phyloP scores from a whole-genome alignment of 2,797 vertebrate species.

The Sebastes matsubarae region DNA sequence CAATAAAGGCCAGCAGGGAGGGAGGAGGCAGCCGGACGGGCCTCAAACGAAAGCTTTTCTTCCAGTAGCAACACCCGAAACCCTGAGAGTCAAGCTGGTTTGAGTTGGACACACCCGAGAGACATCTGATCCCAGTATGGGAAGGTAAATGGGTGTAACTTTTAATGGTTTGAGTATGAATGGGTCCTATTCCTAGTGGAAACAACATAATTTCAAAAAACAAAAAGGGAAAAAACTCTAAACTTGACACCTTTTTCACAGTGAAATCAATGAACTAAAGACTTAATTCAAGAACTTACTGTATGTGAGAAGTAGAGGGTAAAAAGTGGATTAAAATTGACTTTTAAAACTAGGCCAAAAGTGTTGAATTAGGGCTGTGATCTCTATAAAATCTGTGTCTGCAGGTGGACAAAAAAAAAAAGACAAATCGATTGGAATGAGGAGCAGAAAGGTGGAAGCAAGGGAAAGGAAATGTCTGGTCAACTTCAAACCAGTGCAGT shows the following conservation, averaged over 20 bases:
- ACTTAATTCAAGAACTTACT: neutral
- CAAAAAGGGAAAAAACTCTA: neutral
- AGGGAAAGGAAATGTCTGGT: neutral
- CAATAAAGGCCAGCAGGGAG: neutral
- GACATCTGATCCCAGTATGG: neutral
- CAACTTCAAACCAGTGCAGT: neutral
- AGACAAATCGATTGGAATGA: neutral
- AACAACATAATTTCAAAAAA: neutral
- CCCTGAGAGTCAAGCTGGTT: conserved; percentile 8
- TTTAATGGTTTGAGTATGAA: neutral
- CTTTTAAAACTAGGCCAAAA: neutral
- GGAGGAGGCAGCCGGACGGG: neutral
- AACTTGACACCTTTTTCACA: neutral
- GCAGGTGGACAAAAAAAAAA: neutral
- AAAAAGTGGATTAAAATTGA: neutral
- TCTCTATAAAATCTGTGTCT: neutral
- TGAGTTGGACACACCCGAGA: conserved; percentile 3
- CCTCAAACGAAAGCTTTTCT: neutral
- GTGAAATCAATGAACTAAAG: neutral
- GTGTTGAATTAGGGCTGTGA: neutral
- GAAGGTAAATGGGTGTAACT: conserved; percentile 32
- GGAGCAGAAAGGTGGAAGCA: neutral
- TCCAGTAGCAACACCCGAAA: neutral
- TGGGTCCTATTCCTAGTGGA: neutral
- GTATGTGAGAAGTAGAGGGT: neutral